These are phyloP conservation scores for Siniperca chuatsi DNA, from an alignment of 2,113 vertebrate genomes.

Conservation along the genomic window DNA sequence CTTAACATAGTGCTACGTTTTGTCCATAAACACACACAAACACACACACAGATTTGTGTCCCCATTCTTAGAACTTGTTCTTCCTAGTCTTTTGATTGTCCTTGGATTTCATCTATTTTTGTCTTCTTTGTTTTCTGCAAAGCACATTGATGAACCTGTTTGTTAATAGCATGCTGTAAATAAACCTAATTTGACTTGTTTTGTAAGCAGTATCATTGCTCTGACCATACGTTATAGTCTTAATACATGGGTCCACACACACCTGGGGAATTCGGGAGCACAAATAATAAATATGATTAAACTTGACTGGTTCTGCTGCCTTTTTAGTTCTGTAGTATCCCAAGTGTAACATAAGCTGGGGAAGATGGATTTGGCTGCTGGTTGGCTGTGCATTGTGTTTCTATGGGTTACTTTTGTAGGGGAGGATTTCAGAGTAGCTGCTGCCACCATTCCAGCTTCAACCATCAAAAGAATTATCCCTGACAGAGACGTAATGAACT, in stretches of 20 bases:
- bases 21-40: not conserved
- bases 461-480: constrained; percentile 61
- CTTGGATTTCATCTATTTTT: constrained; percentile 31
- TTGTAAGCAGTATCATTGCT: constrained; percentile 36
- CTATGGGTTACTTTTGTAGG: constrained; percentile 34
- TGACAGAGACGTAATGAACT: constrained; percentile 73
- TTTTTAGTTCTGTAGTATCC: constrained; percentile 62
- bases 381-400: constrained; percentile 32
- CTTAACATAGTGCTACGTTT: not conserved
- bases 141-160: constrained; percentile 18
- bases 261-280: constrained; percentile 53
- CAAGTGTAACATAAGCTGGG: constrained; percentile 60
- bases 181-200: constrained; percentile 51
- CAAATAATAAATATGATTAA: constrained; percentile 70
- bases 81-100: constrained; percentile 14
- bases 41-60: not conserved
- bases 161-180: constrained; percentile 53
- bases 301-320: constrained; percentile 52
- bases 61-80: constrained; percentile 4
- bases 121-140: constrained; percentile 16
- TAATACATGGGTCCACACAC: constrained; percentile 16
- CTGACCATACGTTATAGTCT: constrained; percentile 53
- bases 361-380: constrained; percentile 67
- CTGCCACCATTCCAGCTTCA: constrained; percentile 47
- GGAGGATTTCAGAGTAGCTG: constrained; percentile 51